Base-by-base conservation (phyloP, 2,888 invertebrate genomes). In the Tricholauxania praeusta region DNA sequence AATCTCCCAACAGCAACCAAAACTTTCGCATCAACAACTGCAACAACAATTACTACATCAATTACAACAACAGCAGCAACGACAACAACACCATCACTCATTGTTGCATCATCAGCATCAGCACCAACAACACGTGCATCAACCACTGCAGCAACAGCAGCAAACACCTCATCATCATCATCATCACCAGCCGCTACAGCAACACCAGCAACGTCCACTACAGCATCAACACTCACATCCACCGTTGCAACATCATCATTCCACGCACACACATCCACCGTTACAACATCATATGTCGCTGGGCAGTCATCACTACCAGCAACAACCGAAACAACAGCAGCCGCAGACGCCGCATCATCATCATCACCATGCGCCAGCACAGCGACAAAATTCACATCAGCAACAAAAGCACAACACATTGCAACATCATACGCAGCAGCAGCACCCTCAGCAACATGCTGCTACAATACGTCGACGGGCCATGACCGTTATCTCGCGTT, bases 221-320 rank as follows among this genome's bases (percentile, higher is more conserved):
- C 80, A 80, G 51, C 81, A 80, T 39, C 84, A 82, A 8, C 81
- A 82, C 48, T 78, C 79, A 59, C 82, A 78, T 78, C 82, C 78
- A 15, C 81, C 77, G 53, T 78, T 80, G 17, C 80, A 78, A 19
- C 82, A 74, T 59, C 64, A 65, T 59, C 75, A 80, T 53, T 79
- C 76, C 15, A 67, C 75, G 14, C 80, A 79, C 17, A 65, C 74
- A 52, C 81, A 82, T 72, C 84, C 86, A 71, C 85, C 83, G 67
- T 69, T 84, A 75, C 85, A 85, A 69, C 86, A 84, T 82, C 85
- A 82, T 77, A 77, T 82, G 77, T 84, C 85, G 76, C 89, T 89
- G 86, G 89, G 87, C 85, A 87, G 85, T 84, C 80, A 79, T 71
- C 80, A 76, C 22, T 76, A 76, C 71, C 75, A 67, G 74, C 76